phyloP scores from a whole-genome alignment of 2,797 vertebrate genomes.

The Enteromius viviparus region DNA sequence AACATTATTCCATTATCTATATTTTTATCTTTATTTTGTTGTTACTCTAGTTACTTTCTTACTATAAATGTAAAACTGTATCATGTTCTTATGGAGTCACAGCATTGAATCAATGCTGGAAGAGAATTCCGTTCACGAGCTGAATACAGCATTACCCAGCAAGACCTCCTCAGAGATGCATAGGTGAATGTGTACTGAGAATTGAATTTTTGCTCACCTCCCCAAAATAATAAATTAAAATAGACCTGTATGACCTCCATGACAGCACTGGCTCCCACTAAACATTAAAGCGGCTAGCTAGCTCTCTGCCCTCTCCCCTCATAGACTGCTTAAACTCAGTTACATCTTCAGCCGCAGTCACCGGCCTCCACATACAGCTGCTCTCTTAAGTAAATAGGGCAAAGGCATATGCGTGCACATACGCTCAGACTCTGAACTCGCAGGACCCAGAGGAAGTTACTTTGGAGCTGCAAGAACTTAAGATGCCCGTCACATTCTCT shows the following conservation, averaged over 20 bases:
- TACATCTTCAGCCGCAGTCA: conserved; percentile 10
- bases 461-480: conserved; percentile 6
- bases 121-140: conserved; percentile 11
- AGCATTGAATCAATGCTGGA: neutral
- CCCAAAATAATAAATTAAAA: conserved; percentile 31
- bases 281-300: conserved; percentile 22
- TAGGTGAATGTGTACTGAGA: conserved; percentile 20
- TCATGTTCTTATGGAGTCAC: neutral
- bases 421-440: neutral
- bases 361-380: neutral
- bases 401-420: conserved; percentile 8
- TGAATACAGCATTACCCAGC: conserved; percentile 17
- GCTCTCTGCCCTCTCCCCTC: neutral
- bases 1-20: neutral
- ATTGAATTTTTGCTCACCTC: conserved; percentile 32
- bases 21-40: neutral
- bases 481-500: conserved; percentile 38
- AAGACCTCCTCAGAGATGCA: conserved; percentile 15
- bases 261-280: conserved; percentile 18
- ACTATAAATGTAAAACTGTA: neutral
- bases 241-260: conserved; percentile 11
- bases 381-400: conserved; percentile 4
- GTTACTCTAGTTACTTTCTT: neutral
- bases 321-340: conserved; percentile 11
- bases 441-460: conserved; percentile 20